Percentiles rank a stretch among this genome's conserved stretches.
These are phyloP conservation scores for Drosophila virilis DNA, from an alignment of 1,140 invertebrate species.

Conservation along the genomic window DNA sequence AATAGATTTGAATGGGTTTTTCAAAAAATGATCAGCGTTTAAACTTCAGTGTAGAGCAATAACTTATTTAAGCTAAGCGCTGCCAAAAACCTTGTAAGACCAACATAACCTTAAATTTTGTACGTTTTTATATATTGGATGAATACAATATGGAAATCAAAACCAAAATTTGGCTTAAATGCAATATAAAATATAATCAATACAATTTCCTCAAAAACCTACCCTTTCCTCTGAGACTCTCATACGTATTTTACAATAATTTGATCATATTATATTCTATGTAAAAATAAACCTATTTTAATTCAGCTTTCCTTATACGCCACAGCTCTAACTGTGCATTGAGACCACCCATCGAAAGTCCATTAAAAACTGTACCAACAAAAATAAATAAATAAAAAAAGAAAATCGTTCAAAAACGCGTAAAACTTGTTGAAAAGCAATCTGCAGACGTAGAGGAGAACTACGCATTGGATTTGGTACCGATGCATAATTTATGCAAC, in stretches of 20 bases:
- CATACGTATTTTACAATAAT: too few species aligned
- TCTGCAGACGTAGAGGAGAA: conserved; percentile 31
- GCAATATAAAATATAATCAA: too few species aligned
- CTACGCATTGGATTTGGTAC: conserved; percentile 59
- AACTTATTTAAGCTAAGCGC: neutral
- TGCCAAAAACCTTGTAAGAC: neutral
- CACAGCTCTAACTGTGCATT: neutral
- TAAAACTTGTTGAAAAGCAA: conserved; percentile 74
- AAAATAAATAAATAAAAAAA: too few species aligned
- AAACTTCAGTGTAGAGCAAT: too few species aligned
- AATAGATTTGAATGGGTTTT: too few species aligned
- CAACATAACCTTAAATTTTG: neutral
- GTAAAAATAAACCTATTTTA: too few species aligned
- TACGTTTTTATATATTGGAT: too few species aligned
- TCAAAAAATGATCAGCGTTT: too few species aligned
- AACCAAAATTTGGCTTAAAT: too few species aligned
- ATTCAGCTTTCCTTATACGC: too few species aligned
- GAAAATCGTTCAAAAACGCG: conserved; percentile 46
- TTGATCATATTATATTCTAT: too few species aligned
- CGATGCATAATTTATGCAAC: conserved; percentile 75
- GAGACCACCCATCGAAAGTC: neutral
- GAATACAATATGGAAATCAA: too few species aligned
- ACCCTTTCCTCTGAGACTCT: neutral
- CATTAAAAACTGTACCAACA: conserved; percentile 58
- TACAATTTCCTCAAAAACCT: neutral